These are phyloP conservation scores for Heliconius eleuchia DNA, from an alignment of 1,140 invertebrate species.

Conservation along the genomic window DNA sequence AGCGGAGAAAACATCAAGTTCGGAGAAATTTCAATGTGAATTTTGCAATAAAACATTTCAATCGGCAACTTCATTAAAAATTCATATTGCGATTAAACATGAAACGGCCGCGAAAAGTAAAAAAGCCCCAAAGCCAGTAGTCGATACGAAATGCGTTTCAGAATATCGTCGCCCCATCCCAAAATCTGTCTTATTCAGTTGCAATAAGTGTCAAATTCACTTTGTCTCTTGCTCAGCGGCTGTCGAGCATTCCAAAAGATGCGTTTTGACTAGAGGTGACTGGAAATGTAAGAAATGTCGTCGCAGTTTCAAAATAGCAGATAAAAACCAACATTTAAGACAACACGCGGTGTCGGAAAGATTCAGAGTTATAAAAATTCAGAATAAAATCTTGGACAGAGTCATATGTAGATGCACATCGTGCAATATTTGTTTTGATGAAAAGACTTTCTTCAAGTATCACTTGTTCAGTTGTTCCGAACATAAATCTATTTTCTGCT, in stretches of 20 bases:
- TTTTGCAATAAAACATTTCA: conserved; percentile 32
- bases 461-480: conserved; percentile 28
- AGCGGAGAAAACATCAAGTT: background rate
- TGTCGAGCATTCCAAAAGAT: conserved; percentile 34
- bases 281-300: conserved; percentile 42
- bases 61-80: conserved; percentile 28
- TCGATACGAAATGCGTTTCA: background rate
- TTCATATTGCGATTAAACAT: conserved; percentile 32
- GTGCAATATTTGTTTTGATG: conserved; percentile 41
- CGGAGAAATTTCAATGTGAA: background rate
- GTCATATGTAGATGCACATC: conserved; percentile 37
- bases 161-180: conserved; percentile 23
- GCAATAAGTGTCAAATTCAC: conserved; percentile 44
- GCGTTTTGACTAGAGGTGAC: conserved; percentile 32
- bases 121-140: background rate
- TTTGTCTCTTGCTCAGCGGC: conserved; percentile 38
- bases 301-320: conserved; percentile 32
- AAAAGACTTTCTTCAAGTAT: conserved; percentile 21
- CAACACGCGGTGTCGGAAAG: conserved; percentile 39
- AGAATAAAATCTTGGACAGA: conserved; percentile 18
- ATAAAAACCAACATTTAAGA: conserved; percentile 28
- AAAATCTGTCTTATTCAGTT: conserved; percentile 40
- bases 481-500: background rate
- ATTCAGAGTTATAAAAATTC: conserved; percentile 35
- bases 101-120: background rate